phyloP scores from a whole-genome alignment of 2,888 invertebrate genomes.

The Prosopocoilus inquinatus region DNA sequence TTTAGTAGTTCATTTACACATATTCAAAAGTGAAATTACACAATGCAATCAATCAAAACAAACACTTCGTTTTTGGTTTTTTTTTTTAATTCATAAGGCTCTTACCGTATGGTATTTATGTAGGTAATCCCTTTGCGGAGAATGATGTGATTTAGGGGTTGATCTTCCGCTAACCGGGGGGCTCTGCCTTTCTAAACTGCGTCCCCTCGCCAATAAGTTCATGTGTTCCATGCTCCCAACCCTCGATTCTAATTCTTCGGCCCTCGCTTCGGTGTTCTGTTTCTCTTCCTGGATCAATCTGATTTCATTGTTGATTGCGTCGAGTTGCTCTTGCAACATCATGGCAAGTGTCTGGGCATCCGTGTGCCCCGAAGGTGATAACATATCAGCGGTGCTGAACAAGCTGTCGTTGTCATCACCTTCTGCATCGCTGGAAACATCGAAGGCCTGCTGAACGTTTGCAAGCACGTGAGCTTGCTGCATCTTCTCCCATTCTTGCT shows the following conservation, averaged over 20 bases:
- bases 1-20: too few relatives aligned
- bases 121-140: constrained; percentile 78
- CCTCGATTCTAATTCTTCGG: constrained; percentile 95
- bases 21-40: too few relatives aligned
- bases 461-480: constrained; percentile 89
- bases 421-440: constrained; percentile 80
- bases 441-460: constrained; percentile 90
- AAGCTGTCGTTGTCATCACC: constrained; percentile 76
- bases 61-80: neutral
- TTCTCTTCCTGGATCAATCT: constrained; percentile 59
- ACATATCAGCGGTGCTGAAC: constrained; percentile 69
- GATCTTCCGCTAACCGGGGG: constrained; percentile 89
- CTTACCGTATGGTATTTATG: constrained; percentile 97
- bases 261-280: constrained; percentile 93
- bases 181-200: constrained; percentile 69
- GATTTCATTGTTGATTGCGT: constrained; percentile 99
- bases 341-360: constrained; percentile 97
- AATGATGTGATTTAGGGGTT: constrained; percentile 76
- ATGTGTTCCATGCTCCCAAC: constrained; percentile 95
- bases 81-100: neutral
- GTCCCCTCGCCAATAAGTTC: constrained; percentile 75
- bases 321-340: constrained; percentile 98
- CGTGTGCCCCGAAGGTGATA: constrained; percentile 65
- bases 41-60: too few relatives aligned
- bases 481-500: constrained; percentile 91